phyloP scores from a whole-genome alignment of 1,140 invertebrate genomes.

The Drosophila kohkoa region DNA sequence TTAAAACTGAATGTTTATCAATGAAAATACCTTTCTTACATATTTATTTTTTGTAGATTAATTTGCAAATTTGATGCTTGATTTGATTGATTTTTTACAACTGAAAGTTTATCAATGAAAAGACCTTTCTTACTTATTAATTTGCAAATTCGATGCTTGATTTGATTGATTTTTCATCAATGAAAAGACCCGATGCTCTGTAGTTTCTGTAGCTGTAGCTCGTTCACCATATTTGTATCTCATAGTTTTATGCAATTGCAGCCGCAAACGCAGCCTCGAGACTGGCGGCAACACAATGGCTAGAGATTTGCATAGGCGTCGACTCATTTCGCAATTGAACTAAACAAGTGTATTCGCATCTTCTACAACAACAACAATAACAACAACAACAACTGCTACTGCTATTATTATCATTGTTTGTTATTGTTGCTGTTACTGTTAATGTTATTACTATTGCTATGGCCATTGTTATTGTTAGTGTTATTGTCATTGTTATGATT shows the following conservation, averaged over 20 bases:
- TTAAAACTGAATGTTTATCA: too few relatives aligned
- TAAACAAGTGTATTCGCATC: not conserved
- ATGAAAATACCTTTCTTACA: too few relatives aligned
- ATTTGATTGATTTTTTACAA: too few relatives aligned
- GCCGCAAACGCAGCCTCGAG: not conserved
- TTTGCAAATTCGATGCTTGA: too few relatives aligned
- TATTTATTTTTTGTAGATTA: too few relatives aligned
- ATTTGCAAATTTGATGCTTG: too few relatives aligned
- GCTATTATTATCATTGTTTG: not conserved
- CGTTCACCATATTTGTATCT: not conserved
- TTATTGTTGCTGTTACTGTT: conserved; percentile 5
- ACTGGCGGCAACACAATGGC: not conserved
- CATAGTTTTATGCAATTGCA: conserved; percentile 1
- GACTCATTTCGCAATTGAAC: conserved; percentile 12
- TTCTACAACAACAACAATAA: not conserved
- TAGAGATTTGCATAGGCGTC: conserved; percentile 13
- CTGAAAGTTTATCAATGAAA: too few relatives aligned
- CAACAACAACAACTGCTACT: too few relatives aligned
- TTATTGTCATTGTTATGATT: conserved; percentile 21
- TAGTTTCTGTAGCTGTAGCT: not conserved
- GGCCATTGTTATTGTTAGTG: conserved; percentile 12
- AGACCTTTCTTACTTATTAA: too few relatives aligned
- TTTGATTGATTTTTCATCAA: too few relatives aligned
- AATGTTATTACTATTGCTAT: conserved; percentile 29
- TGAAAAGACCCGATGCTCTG: too few relatives aligned